Evolutionary conservation across 2,113 vertebrate species (phyloP).

Genomic region (Elachura formosa): DNA sequence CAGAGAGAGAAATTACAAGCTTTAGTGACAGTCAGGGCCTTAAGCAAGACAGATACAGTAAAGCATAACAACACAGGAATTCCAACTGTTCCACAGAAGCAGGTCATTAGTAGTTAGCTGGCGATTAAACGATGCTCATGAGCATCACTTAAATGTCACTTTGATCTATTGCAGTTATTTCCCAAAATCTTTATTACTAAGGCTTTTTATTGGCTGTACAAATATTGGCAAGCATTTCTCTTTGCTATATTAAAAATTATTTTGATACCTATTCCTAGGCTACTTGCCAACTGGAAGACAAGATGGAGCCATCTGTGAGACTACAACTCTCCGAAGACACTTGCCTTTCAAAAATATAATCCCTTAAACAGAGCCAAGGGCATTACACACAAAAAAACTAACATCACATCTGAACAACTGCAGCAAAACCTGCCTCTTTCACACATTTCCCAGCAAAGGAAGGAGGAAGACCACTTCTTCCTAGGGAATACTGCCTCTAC

Average conservation of each 20-base stretch:
- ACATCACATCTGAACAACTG: neutral
- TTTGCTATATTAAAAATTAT: conserved; percentile 17
- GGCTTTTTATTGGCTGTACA: neutral
- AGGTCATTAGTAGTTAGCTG: neutral
- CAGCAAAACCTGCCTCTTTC: neutral
- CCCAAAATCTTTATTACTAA: conserved; percentile 4
- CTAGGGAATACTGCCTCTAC: neutral
- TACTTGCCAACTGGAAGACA: neutral
- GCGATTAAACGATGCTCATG: conserved; percentile 12
- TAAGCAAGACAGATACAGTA: neutral
- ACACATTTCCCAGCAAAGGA: neutral
- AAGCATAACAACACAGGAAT: neutral
- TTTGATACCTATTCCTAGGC: conserved; percentile 9
- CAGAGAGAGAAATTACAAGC: neutral
- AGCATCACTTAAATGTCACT: conserved; percentile 26
- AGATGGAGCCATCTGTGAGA: neutral
- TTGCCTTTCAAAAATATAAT: conserved; percentile 7
- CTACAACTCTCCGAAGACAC: neutral
- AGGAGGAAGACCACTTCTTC: neutral
- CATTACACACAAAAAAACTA: neutral
- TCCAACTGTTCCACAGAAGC: neutral
- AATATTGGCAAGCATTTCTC: neutral
- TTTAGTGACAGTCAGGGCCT: neutral
- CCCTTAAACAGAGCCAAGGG: neutral
- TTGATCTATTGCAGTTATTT: conserved; percentile 33